Percentiles rank a stretch among this genome's conserved stretches.
Evolutionary conservation across 2,888 invertebrate species (phyloP).

Genomic region (Glyphotaelius pellucidus): DNA sequence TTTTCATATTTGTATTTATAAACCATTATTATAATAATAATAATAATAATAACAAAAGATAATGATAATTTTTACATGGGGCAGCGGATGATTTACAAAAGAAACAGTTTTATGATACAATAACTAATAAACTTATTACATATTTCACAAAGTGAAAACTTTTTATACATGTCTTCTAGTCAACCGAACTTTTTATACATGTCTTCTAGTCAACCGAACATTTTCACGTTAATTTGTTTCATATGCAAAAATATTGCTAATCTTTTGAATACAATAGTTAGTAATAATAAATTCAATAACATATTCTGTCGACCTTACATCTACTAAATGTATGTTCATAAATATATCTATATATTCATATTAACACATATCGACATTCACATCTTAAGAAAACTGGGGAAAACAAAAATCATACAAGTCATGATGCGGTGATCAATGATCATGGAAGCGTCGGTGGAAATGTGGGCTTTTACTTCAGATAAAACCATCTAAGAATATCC

Average conservation of each 20-base stretch:
- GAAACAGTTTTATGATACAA: slow-evolving; percentile 61
- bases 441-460: slow-evolving; percentile 2
- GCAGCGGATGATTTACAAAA: slow-evolving; percentile 63
- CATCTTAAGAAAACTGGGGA: slow-evolving; percentile 49
- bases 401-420: slow-evolving; percentile 46
- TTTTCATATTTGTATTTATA: slow-evolving; percentile 77
- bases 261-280: slow-evolving; percentile 63
- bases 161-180: slow-evolving; percentile 60
- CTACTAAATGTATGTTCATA: slow-evolving; percentile 57
- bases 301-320: slow-evolving; percentile 59
- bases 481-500: slow-evolving; percentile 10
- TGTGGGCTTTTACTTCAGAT: not conserved
- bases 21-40: slow-evolving; percentile 64
- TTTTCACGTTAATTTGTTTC: slow-evolving; percentile 58
- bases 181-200: slow-evolving; percentile 56
- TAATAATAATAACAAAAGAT: slow-evolving; percentile 62
- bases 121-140: slow-evolving; percentile 57
- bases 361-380: slow-evolving; percentile 58
- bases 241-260: slow-evolving; percentile 76
- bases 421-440: not conserved
- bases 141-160: slow-evolving; percentile 60
- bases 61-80: slow-evolving; percentile 61
- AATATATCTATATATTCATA: slow-evolving; percentile 60
- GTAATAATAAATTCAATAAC: slow-evolving; percentile 61
- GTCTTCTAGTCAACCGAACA: slow-evolving; percentile 44